phyloP scores from a whole-genome alignment of 1,140 invertebrate species.

The Cydia strobilella region DNA sequence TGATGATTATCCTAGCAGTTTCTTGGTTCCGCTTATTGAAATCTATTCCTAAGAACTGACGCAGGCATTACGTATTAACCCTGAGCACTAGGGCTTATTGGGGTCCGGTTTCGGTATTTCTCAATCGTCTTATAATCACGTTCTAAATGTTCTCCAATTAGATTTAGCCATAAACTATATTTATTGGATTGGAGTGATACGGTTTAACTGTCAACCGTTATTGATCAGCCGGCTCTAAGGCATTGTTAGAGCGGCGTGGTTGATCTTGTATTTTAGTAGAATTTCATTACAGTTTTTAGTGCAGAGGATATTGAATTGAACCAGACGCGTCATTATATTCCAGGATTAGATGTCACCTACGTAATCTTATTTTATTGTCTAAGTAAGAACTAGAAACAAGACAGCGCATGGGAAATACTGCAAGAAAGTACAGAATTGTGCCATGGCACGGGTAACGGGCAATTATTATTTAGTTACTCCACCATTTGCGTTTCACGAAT shows the following conservation, averaged over 20 bases:
- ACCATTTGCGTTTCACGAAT: too few species aligned
- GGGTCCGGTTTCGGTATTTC: not conserved
- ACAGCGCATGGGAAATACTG: not conserved
- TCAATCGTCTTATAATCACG: slow-evolving; percentile 9
- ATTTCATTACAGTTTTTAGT: not conserved
- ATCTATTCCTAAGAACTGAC: too few species aligned
- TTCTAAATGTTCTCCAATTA: slow-evolving; percentile 7
- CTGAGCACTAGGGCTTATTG: not conserved
- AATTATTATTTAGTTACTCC: too few species aligned
- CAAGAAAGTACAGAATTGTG: too few species aligned
- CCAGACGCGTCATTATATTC: not conserved
- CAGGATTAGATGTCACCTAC: not conserved
- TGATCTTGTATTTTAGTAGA: not conserved
- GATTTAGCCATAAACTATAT: slow-evolving; percentile 1
- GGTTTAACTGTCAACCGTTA: not conserved
- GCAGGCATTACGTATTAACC: not conserved
- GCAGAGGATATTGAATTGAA: not conserved
- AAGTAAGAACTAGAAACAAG: not conserved
- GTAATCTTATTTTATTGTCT: not conserved
- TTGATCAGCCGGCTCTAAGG: not conserved
- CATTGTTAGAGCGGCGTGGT: not conserved
- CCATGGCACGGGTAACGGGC: too few species aligned
- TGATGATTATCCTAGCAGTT: too few species aligned
- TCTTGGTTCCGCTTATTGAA: too few species aligned
- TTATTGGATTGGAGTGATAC: slow-evolving; percentile 4